A percentile compares a stretch with the other conserved stretches of the same genome.
Evolutionary conservation across 1,140 invertebrate species (phyloP).

Genomic region (Pissodes strobi): DNA sequence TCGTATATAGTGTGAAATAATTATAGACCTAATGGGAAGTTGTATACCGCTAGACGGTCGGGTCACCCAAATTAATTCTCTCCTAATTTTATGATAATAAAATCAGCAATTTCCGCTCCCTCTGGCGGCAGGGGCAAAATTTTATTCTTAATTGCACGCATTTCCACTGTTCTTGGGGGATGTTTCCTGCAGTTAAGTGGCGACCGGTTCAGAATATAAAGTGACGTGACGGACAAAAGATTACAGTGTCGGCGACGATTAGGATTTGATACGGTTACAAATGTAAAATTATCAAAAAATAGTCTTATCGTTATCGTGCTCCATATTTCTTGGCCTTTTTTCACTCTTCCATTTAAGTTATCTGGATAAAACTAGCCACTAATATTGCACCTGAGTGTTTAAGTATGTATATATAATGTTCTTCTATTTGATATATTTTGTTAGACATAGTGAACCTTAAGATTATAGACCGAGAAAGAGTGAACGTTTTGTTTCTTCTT

Average conservation of each 20-base stretch:
- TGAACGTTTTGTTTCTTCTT: too few species aligned
- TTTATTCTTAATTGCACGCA: constrained; percentile 35
- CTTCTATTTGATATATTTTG: too few species aligned
- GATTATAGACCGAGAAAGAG: too few species aligned
- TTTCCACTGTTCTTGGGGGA: constrained; percentile 35
- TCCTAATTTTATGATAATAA: constrained; percentile 36
- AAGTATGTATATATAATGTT: too few species aligned
- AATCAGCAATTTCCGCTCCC: constrained; percentile 28
- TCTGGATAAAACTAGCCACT: too few species aligned
- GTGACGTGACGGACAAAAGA: constrained; percentile 24
- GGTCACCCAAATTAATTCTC: constrained; percentile 29
- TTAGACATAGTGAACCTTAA: too few species aligned
- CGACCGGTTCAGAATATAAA: constrained; percentile 27
- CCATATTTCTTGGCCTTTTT: too few species aligned
- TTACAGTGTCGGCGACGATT: constrained; percentile 4
- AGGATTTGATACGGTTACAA: too few species aligned
- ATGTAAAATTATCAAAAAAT: not conserved
- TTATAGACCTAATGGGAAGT: constrained; percentile 9
- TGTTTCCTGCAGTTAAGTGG: constrained; percentile 36
- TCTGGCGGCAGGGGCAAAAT: constrained; percentile 10
- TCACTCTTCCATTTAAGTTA: too few species aligned
- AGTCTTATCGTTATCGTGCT: not conserved
- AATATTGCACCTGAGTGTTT: too few species aligned
- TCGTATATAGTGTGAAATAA: constrained; percentile 18
- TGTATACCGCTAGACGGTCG: constrained; percentile 5